A percentile compares a stretch with the other conserved stretches of the same genome.
Conservation (phyloP, 2,797 vertebrate species). For the Mus minutoides region DNA sequence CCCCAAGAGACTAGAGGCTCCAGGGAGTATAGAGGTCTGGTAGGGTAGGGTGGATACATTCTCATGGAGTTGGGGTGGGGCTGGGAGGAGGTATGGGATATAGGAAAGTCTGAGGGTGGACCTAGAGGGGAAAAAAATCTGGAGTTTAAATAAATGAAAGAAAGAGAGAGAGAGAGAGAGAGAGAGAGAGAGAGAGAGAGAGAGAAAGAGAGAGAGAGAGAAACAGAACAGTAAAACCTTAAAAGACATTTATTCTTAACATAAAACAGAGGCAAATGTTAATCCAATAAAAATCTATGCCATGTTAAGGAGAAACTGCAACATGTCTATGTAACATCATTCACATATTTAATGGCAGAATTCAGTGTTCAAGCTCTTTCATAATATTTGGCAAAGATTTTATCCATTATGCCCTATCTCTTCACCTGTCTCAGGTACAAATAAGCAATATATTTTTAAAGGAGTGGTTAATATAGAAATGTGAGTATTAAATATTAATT, state of each 20-base stretch:
- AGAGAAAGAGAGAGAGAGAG: too few relatives aligned
- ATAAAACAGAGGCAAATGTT: background rate
- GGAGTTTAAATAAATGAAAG: too few relatives aligned
- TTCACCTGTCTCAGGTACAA: background rate
- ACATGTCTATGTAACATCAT: background rate
- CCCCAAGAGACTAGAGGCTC: too few relatives aligned
- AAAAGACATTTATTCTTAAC: background rate
- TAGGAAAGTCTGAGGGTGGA: too few relatives aligned
- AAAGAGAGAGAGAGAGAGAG: too few relatives aligned
- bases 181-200: too few relatives aligned
- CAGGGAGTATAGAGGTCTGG: too few relatives aligned
- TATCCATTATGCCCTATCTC: rapidly evolving
- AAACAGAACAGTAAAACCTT: too few relatives aligned
- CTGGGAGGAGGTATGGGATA: too few relatives aligned
- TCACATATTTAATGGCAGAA: background rate
- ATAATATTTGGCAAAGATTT: background rate
- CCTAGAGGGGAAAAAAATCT: too few relatives aligned
- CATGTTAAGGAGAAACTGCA: background rate
- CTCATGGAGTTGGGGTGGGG: too few relatives aligned
- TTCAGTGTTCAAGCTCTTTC: background rate
- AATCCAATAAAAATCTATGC: background rate
- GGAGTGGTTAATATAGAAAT: background rate
- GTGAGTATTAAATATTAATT: background rate
- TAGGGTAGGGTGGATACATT: too few relatives aligned
- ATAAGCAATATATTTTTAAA: background rate